Evolutionary conservation across 2,888 invertebrate species (phyloP), one percentile per base, ranked within the genome.

Genomic region (Beris morrisii): DNA sequence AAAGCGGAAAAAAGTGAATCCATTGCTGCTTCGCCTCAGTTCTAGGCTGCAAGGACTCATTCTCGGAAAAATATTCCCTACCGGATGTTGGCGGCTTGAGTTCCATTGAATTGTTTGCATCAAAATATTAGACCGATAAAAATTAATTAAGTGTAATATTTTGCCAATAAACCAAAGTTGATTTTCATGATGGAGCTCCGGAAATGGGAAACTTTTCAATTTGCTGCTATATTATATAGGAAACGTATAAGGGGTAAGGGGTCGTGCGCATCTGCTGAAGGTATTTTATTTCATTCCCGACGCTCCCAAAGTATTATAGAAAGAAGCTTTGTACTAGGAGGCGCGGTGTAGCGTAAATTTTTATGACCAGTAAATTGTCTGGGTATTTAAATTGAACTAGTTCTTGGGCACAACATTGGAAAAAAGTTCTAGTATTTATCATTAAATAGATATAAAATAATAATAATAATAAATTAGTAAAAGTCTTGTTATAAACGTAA

Each of bases 111-210:
- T 69, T 66, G 64, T 69, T 69, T 66, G 55, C 66, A 69, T 69
- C 65, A 66, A 68, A 69, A 64, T 53, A 50, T 61, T 56, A 55
- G 53, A 43, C 67, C 69, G 64, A 69, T 69, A 69, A 69, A 69
- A 69, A 69, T 69, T 69, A 69, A 69, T 69, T 69, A 69, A 69
- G 69, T 69, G 69, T 69, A 69, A 69, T 69, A 67, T 69, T 69
- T 69, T 65, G 52, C 69, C 61, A 69, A 66, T 67, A 69, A 69
- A 69, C 64, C 65, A 66, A 67, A 67, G 67, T 68, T 58, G 68
- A 69, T 64, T 66, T 50, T 30, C 59, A 43, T 59, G 38, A 48
- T 48, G 59, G 53, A 61, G 65, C 63, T 38, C 46, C 12, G 64
- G 12, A 58, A 69, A 58, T 52, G 64, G 59, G 38, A 69, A 66